phyloP scores from a whole-genome alignment of 2,113 vertebrate genomes.

The Gasterosteus aculeatus region DNA sequence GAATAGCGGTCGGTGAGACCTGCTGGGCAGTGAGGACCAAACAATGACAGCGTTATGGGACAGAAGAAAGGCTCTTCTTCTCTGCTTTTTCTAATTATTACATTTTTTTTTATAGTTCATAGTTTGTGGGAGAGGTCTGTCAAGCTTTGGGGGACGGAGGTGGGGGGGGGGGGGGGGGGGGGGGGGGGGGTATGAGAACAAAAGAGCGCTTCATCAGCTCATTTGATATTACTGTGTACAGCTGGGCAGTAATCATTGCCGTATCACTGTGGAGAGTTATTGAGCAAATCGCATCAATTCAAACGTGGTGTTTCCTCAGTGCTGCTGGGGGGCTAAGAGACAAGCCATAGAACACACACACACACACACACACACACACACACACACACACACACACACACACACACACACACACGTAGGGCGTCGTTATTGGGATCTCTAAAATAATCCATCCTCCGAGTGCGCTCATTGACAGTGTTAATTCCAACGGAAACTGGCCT shows the following conservation, averaged over 20 bases:
- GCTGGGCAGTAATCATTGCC: conserved; percentile 59
- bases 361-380: neutral
- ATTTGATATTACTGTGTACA: conserved; percentile 49
- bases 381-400: neutral
- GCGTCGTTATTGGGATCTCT: conserved; percentile 32
- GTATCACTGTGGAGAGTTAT: conserved; percentile 52
- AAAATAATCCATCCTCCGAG: conserved; percentile 60
- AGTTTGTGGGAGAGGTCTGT: neutral
- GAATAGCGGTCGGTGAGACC: conserved; percentile 59
- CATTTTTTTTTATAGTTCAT: neutral
- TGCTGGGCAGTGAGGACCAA: conserved; percentile 44
- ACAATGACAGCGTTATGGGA: conserved; percentile 41
- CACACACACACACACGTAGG: neutral
- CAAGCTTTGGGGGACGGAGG: conserved; percentile 8
- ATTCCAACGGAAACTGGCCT: conserved; percentile 70
- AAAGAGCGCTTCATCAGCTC: conserved; percentile 42
- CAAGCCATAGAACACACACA: conserved; percentile 15
- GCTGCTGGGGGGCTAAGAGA: conserved; percentile 21
- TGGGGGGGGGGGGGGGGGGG: neutral
- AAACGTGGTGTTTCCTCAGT: conserved; percentile 26
- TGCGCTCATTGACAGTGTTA: conserved; percentile 70
- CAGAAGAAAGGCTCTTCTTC: conserved; percentile 15
- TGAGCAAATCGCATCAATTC: conserved; percentile 59
- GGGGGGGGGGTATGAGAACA: conserved; percentile 24
- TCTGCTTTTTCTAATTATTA: conserved; percentile 8